phyloP scores from a whole-genome alignment of 2,888 invertebrate genomes.

The Aplocera efformata region DNA sequence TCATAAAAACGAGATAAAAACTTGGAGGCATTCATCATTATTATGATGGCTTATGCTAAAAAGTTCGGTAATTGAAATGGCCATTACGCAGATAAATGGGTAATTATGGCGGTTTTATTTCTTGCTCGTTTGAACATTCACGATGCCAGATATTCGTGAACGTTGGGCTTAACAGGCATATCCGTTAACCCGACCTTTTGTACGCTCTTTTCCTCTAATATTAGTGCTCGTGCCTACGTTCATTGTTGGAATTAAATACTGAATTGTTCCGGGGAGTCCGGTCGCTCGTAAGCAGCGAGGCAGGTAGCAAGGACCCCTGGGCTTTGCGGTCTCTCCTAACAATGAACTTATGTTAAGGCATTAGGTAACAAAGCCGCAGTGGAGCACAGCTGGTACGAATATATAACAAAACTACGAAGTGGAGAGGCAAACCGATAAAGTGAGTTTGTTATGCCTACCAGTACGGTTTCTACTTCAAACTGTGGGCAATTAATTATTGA shows the following conservation, averaged over 20 bases:
- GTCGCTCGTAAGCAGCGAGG: conserved; percentile 9
- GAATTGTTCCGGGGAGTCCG: conserved; percentile 17
- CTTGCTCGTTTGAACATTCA: conserved; percentile 9
- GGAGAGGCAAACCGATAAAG: conserved; percentile 11
- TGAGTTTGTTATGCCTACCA: conserved; percentile 15
- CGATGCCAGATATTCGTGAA: conserved; percentile 9
- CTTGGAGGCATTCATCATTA: conserved; percentile 3
- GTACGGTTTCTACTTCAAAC: conserved; percentile 18
- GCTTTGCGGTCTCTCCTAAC: conserved; percentile 18
- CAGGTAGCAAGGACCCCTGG: conserved; percentile 12
- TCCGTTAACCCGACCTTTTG: conserved; percentile 18
- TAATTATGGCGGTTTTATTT: conserved; percentile 22
- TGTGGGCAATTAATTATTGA: conserved; percentile 22
- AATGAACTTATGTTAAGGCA: conserved; percentile 23
- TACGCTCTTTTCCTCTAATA: conserved; percentile 20
- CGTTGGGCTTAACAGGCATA: conserved; percentile 13
- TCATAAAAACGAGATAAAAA: conserved; percentile 2
- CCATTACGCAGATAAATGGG: conserved; percentile 23
- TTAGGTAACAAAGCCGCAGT: conserved; percentile 20
- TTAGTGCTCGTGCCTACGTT: conserved; percentile 16
- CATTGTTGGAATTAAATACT: conserved; percentile 25
- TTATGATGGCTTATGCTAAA: conserved; percentile 10
- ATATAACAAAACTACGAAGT: conserved; percentile 19
- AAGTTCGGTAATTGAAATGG: conserved; percentile 22
- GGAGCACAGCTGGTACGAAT: conserved; percentile 17